Evolutionary conservation across 2,888 invertebrate species (phyloP), one percentile per base, ranked within the genome.

Genomic region (Stictocephala bisonia): DNA sequence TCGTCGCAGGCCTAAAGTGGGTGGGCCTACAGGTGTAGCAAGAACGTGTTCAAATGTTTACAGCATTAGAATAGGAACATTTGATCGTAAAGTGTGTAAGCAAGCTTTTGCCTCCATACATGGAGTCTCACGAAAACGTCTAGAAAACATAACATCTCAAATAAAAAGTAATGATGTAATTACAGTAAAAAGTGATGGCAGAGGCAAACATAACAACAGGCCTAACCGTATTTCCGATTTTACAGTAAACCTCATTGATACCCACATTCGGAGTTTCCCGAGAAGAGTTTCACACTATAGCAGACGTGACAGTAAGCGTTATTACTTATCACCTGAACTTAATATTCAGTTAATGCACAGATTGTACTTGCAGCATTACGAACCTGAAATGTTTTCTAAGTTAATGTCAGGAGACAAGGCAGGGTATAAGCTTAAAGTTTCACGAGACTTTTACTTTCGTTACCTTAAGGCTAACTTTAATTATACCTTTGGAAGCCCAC

Each of bases 371-470:
- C 67, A 44, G 24, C 18, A 67, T 22, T 67, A 44, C 20, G 67
- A 67, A 26, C 41, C 67, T 67, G 67, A 40, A 24, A 67, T 67
- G 67, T 67, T 22, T 40, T 44, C 41, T 44, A 67, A 67, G 44
- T 67, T 67, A 44, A 67, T 67, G 24, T 44, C 67, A 22, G 44
- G 44, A 24, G 67, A 67, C n/a, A 44, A 44, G 26, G 26, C 41
- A 22, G 67, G 67, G 20, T 67, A 64, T 40, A 64, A 64, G 20
- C 64, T 64, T 35, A 72, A 48, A 20, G 50, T 72, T 67, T 72
- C 72, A 48, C 24, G 41, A 41, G 72, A 72, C 44, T 72, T 72
- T 66, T 66, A 72, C 53, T 67, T 72, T 41, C 72, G 67, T 26
- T 69, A 72, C 68, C 44, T 72, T 20, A 72, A 67, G 26, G 26